Evolutionary conservation across 2,888 invertebrate species (phyloP), one percentile per base, ranked within the genome.

Genomic region (Metopia argyrocephala): DNA sequence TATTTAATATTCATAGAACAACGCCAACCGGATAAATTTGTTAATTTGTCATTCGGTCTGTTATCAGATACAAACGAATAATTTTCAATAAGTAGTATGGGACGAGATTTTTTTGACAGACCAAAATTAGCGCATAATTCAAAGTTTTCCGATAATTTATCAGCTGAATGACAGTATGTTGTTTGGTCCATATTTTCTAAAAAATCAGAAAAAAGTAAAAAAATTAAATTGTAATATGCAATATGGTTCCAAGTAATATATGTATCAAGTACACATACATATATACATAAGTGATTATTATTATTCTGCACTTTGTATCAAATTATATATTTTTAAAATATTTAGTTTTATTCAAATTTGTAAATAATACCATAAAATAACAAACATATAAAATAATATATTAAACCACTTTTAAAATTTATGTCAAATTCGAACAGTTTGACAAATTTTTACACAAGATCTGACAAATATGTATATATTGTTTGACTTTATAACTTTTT

Each of bases 1-100:
- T 84, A 64, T 27, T 83, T 84, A 9, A 79, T 82, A 68, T 85
- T 84, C 71, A 80, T 83, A 3, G 85, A 83, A 76, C 85, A 86
- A 18, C 85, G 82, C 86, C 86, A 86, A 73, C 83, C 82, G 52
- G 83, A 83, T 4, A 79, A 75, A 66, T 82, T 81, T 20, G 73
- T 70, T 25, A 76, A 71, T 62, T 78, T 82, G 21, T 74, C 75
- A 27, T 82, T 78, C 4, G 80, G 74, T 59, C 82, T 84, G 0
- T 78, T 81, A 76, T 83, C 79, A 38, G 78, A 78, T 21, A 83
- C 79, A 71, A 84, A 84, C 25, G 84, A 68, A 65, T 82, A 83
- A 65, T 79, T 82, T 31, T 82, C 83, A 31, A 84, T 78, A 38
- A 83, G 21, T 4, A 84, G 66, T 7, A 83, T 31, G 3, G 83